Evolutionary conservation across 2,888 invertebrate genomes (phyloP).

Genomic region (Morpho deidamia): DNA sequence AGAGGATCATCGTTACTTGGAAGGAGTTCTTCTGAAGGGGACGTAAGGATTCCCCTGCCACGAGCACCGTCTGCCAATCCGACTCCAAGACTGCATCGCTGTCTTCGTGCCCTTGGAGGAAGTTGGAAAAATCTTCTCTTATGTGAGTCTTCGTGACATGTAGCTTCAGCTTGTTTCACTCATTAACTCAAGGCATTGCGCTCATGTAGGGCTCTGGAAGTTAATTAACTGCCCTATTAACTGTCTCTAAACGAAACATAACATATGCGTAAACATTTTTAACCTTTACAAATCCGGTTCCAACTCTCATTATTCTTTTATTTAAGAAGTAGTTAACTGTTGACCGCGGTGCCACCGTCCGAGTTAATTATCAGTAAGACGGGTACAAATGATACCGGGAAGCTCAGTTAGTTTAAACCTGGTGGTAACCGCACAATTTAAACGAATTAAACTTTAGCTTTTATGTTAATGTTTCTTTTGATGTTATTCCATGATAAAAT

Average conservation of each 20-base stretch:
- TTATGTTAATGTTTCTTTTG: slow-evolving; percentile 68
- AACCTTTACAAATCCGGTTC: slow-evolving; percentile 53
- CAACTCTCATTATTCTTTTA: slow-evolving; percentile 54
- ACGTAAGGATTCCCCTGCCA: slow-evolving; percentile 69
- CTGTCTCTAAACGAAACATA: slow-evolving; percentile 38
- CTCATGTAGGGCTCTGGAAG: slow-evolving; percentile 12
- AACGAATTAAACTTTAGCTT: slow-evolving; percentile 69
- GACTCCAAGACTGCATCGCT: slow-evolving; percentile 80
- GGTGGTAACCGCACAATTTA: slow-evolving; percentile 61
- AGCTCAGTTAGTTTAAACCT: slow-evolving; percentile 55
- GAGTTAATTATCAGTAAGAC: slow-evolving; percentile 69
- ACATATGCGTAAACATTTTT: slow-evolving; percentile 44
- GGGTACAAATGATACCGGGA: slow-evolving; percentile 64
- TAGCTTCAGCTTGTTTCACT: slow-evolving; percentile 36
- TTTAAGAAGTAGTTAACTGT: slow-evolving; percentile 62
- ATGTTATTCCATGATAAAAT: too few relatives aligned
- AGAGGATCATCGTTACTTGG: slow-evolving; percentile 74
- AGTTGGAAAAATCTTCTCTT: slow-evolving; percentile 89
- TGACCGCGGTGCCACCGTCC: slow-evolving; percentile 48
- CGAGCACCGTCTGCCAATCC: slow-evolving; percentile 61
- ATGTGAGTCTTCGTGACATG: slow-evolving; percentile 80
- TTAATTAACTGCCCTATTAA: slow-evolving; percentile 48
- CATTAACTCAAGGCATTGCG: slow-evolving; percentile 29
- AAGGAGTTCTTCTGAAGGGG: slow-evolving; percentile 85
- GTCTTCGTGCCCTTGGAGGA: slow-evolving; percentile 85